Conservation (phyloP, 2,113 vertebrate genomes). For the Morphnarchus princeps region DNA sequence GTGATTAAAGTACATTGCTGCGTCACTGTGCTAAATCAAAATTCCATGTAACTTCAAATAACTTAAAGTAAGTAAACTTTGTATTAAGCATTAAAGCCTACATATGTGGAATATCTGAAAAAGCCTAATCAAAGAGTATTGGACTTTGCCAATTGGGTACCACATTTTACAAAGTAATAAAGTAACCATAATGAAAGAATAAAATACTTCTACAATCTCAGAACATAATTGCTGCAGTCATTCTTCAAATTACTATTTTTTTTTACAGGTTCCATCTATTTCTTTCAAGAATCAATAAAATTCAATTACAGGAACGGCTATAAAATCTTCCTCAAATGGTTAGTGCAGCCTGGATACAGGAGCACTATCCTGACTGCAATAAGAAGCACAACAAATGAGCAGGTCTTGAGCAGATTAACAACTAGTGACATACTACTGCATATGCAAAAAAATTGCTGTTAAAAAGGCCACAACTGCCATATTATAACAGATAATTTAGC, state of each 20-base stretch:
- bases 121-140: neutral
- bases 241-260: neutral
- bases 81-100: neutral
- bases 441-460: neutral
- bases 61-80: neutral
- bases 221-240: neutral
- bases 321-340: neutral
- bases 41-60: neutral
- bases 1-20: neutral
- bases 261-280: constrained; percentile 58
- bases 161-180: neutral
- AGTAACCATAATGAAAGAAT: neutral
- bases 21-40: neutral
- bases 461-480: neutral
- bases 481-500: neutral
- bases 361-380: neutral
- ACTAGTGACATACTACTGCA: neutral
- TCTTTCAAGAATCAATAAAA: constrained; percentile 61
- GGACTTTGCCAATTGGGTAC: neutral
- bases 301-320: constrained; percentile 9
- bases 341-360: constrained; percentile 56
- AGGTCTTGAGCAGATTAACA: neutral
- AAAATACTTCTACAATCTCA: neutral
- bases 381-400: neutral
- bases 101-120: neutral